Evolutionary conservation across 2,797 vertebrate genomes (phyloP), one percentile per base, ranked within the genome.

Genomic region (Hydrophis major): DNA sequence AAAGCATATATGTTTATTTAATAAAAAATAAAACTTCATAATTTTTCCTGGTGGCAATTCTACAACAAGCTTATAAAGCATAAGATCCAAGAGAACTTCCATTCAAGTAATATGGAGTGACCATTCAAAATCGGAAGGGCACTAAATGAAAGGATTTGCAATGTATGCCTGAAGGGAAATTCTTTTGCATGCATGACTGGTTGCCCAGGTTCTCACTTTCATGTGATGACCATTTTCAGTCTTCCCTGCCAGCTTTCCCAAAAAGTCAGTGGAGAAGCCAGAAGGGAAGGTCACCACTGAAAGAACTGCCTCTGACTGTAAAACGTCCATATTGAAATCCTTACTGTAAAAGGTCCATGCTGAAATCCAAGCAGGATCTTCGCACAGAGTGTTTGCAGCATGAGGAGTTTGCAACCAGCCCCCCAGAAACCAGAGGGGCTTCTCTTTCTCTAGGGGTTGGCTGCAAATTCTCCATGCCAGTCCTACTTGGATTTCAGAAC

Each of bases 1-100:
- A 94, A 37, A 74, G 69, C 32, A 37, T 74, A 74, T 74, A 74
- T 1, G 3, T 74, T 74, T 74, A 8, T 74, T 74, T 74, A 74
- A 74, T 74, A 18, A 37, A 74, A 74, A 74, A 74, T 74, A 74
- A 91, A 94, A 63, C 92, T 92, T 89, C 89, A 92, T 94, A 94
- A 87, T 90, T 88, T 3, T 0, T 4, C 11, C 90, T 57, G 59
- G 93, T 37, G 3, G 14, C 8, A 47, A 89, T 0, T 0, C 88
- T 94, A 59, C 87, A n/a, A 86, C 4, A n/a, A 47, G 7, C 94
- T 7, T 88, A 20, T 89, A 2, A 91, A 12, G 90, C 37, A 42
- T 78, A 42, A 42, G 18, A 10, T 42, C 74, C 74, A 78, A 47
- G 37, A 47, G 37, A 83, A 47, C 13, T 12, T 47, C 37, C 74